These are phyloP conservation scores for Abrostola tripartita DNA, from an alignment of 2,888 invertebrate species.

Conservation along the genomic window DNA sequence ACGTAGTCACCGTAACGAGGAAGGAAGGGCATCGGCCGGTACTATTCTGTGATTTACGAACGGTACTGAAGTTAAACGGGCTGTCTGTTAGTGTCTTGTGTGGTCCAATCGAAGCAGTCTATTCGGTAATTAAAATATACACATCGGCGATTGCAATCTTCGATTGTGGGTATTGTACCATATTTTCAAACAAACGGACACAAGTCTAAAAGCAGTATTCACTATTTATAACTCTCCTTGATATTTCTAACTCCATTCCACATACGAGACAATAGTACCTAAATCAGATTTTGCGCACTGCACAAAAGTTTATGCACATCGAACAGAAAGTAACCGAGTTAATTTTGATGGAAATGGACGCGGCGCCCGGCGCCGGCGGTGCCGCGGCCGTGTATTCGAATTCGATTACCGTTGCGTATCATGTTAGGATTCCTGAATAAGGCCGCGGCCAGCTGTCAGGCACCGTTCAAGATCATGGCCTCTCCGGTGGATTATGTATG, in stretches of 20 bases:
- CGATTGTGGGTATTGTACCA: neutral
- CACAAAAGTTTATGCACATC: conserved; percentile 37
- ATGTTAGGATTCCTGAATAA: conserved; percentile 67
- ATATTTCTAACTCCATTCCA: conserved; percentile 7
- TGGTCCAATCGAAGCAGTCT: conserved; percentile 28
- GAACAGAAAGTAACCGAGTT: conserved; percentile 50
- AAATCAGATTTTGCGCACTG: conserved; percentile 30
- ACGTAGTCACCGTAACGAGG: conserved; percentile 66
- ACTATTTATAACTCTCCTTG: neutral
- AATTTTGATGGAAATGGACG: conserved; percentile 58
- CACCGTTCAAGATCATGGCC: conserved; percentile 80
- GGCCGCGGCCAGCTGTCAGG: conserved; percentile 69
- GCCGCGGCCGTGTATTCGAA: conserved; percentile 43
- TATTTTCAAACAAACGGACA: neutral
- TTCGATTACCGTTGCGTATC: conserved; percentile 66
- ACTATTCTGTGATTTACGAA: conserved; percentile 57
- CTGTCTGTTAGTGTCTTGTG: conserved; percentile 48
- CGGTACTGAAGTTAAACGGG: conserved; percentile 42
- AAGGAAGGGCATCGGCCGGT: conserved; percentile 52
- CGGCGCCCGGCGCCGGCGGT: conserved; percentile 20
- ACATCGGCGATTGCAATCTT: neutral
- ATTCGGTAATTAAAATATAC: conserved; percentile 17
- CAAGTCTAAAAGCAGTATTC: neutral
- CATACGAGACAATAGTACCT: conserved; percentile 21
- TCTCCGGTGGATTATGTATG: conserved; percentile 78